Evolutionary conservation across 2,113 vertebrate species (phyloP).

Genomic region (Todiramphus saurophagus): DNA sequence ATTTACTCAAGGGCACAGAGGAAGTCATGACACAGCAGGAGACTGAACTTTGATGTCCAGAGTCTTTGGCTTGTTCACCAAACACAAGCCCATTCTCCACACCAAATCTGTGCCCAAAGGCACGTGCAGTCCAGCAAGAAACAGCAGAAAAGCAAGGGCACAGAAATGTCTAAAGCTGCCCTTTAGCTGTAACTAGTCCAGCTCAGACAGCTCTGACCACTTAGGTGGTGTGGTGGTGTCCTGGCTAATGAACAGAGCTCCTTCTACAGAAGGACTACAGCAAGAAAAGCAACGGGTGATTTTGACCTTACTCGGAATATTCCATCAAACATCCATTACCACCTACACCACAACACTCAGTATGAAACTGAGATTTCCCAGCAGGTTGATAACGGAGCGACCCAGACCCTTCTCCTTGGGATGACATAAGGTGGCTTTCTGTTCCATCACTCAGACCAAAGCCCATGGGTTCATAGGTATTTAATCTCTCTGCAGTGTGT

Average conservation of each 20-base stretch:
- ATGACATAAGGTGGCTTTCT: neutral
- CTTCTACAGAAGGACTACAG: neutral
- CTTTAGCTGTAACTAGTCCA: neutral
- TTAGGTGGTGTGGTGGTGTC: accelerated
- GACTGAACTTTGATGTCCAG: neutral
- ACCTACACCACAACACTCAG: neutral
- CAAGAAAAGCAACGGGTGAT: neutral
- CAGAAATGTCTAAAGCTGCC: neutral
- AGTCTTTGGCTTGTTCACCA: neutral
- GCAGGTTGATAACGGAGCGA: neutral
- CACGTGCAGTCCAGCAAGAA: neutral
- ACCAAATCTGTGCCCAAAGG: neutral
- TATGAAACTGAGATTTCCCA: neutral
- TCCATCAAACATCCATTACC: neutral
- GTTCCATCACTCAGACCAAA: neutral
- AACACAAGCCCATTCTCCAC: neutral
- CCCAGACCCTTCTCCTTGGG: neutral
- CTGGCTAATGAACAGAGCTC: accelerated
- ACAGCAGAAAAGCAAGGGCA: neutral
- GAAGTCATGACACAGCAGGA: neutral
- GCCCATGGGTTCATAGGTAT: neutral
- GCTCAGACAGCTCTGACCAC: neutral
- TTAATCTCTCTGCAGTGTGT: neutral
- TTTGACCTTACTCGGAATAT: neutral
- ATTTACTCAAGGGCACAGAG: accelerated